Evolutionary conservation across 1,140 invertebrate species (phyloP), one percentile per base, ranked within the genome.

Genomic region (Drosophila arawakana): DNA sequence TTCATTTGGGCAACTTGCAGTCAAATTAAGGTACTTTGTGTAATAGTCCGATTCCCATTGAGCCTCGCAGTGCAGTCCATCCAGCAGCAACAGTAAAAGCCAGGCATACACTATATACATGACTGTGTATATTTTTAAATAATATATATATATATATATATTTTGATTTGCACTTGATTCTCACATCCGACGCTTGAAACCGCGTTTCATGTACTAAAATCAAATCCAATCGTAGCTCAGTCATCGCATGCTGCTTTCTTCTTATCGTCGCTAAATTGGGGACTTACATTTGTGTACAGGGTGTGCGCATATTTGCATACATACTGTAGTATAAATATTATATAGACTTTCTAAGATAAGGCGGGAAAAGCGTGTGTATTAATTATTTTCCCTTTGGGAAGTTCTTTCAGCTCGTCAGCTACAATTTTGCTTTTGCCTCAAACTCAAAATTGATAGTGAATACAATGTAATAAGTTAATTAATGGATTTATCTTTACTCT

Each of bases 1-100:
- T 7, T 25, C 13, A 11, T 57, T 25, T 25, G 81, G 81, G 13
- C 81, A 85, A 46, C 49, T 81, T 50, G 73, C 70, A 34, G 59
- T 85, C 6, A 85, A 10, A 21, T 85, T 81, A 0, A 85, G 34
- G 0, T 35, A 7, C 21, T 50, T 52, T 2, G 13, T 54, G 43
- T 37, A 43, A 37, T 70, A 57, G 34, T 2, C 2, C 2, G 18
- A 21, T 21, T 21, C 18, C 18, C 18, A 21, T 21, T 1, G 18
- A 21, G 18, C 2, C 18, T 21, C 1, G 18, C 18, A 21, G 18
- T 21, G 18, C 18, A 21, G 18, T 21, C 18, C 18, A n/a, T 34
- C 39, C 18, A 39, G 60, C 39, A 71, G 7, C 15, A 52, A 34
- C 9, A 80, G 21, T 30, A 78, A 30, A 5, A 78, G 35, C 47